Evolutionary conservation across 2,113 vertebrate species (phyloP).

Genomic region (Chaenogobius annularis): DNA sequence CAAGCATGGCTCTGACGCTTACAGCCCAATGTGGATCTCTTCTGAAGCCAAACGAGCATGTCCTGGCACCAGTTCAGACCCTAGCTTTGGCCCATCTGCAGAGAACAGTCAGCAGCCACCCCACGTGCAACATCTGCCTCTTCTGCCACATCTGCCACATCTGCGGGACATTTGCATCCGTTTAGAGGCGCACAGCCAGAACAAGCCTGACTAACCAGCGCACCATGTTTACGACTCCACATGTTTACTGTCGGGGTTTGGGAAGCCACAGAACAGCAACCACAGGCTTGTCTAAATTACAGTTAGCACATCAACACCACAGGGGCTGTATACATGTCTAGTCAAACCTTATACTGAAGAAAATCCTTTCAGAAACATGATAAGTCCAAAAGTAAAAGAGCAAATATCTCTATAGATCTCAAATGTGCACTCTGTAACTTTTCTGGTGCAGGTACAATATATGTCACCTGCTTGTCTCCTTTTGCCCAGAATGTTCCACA

Average conservation of each 20-base stretch:
- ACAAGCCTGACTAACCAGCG: background rate
- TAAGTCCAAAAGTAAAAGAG: too few relatives aligned
- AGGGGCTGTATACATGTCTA: background rate
- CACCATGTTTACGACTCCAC: background rate
- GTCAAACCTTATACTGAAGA: background rate
- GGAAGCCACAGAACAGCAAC: background rate
- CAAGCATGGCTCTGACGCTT: background rate
- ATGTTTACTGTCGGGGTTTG: constrained; percentile 7
- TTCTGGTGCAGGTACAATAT: too few relatives aligned
- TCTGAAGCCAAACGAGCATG: constrained; percentile 2
- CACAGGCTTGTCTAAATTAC: background rate
- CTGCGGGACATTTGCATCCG: background rate
- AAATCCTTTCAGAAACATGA: too few relatives aligned
- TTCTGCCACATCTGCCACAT: constrained; percentile 4
- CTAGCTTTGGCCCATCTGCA: background rate
- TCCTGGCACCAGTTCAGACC: background rate
- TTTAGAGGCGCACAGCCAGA: background rate
- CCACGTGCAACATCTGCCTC: background rate
- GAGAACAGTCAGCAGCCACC: background rate
- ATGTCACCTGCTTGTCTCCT: too few relatives aligned
- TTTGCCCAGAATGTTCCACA: too few relatives aligned
- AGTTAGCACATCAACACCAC: background rate
- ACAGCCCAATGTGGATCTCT: background rate
- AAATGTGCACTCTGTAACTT: too few relatives aligned
- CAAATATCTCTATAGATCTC: too few relatives aligned